Base-by-base conservation (phyloP, 92 coral and sea anemone genomes). In the Zoanthus gigantus region DNA sequence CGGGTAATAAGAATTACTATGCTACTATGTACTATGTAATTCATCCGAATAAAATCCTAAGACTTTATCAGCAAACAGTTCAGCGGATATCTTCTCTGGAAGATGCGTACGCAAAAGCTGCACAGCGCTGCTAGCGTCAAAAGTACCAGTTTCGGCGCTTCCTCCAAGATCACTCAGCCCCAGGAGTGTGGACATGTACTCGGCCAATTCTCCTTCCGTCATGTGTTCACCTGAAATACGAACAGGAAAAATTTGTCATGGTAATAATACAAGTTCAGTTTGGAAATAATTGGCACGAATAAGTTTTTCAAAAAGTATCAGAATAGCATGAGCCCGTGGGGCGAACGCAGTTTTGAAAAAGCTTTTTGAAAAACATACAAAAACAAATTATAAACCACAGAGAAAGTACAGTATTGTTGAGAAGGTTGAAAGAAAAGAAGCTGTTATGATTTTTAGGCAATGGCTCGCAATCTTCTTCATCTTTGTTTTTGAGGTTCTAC, bases 61-160 rank as follows among this genome's bases (percentile, higher is more conserved):
- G 66, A 97, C 92, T 63, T 95, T 95, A 71, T 91, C 93, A 83
- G 97, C 98, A 90, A 97, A 97, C 84, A 89, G 89, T 60, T 97
- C 99, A 92, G 97, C 95, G 87, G 99, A 93, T 54, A 97, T 92
- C 34, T 76, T 84, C 83, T 97, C 96, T 5, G 99, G 97, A 66
- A 97, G 89, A 91, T 97, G 94, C 90, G 86, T 87, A 71, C 92
- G 92, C 77, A 97, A 84, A 17, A 92, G 89, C 57, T 90, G 88
- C 46, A 75, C 79, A 44, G 96, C 95, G 68, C 94, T 86, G 9
- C 93, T 92, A 48, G 96, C 96, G 88, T 93, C 94, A 77, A 90
- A 92, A 50, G 92, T 92, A 9, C 99, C 99, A 86, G 98, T 96
- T 95, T 97, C 99, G 23, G 99, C 96, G 87, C 99, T 97, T 67